A percentile compares a stretch with the other conserved stretches of the same genome.
Conservation (phyloP, 2,797 vertebrate genomes). For the Caiman crocodilus region DNA sequence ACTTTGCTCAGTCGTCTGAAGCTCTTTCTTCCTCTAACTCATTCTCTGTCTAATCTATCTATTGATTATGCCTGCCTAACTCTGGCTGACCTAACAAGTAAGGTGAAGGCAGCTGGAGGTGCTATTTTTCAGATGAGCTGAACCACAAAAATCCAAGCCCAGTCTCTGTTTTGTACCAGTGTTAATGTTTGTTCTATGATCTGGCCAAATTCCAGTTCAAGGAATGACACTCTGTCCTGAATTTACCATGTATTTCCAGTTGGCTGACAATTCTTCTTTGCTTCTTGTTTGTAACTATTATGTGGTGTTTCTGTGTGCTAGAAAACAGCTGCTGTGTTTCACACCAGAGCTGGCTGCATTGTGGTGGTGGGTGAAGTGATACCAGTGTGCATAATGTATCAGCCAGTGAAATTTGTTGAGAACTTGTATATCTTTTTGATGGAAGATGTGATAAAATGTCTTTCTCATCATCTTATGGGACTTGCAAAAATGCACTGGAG, state of each 20-base stretch:
- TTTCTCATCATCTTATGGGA: not conserved
- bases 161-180: not conserved
- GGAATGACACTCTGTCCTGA: not conserved
- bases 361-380: fast-evolving
- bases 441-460: not conserved
- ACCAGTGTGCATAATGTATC: not conserved
- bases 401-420: not conserved
- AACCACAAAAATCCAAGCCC: not conserved
- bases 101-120: not conserved
- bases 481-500: not conserved
- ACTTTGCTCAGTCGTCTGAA: conserved; percentile 9
- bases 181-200: not conserved
- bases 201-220: not conserved
- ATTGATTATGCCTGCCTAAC: not conserved
- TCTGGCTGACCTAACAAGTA: not conserved
- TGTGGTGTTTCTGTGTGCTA: not conserved
- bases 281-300: not conserved
- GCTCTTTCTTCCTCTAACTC: not conserved
- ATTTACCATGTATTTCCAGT: not conserved
- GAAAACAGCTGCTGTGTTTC: not conserved
- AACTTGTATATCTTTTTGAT: not conserved
- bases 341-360: not conserved
- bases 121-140: not conserved
- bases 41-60: not conserved
- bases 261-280: not conserved